Base-by-base conservation (phyloP, 2,888 invertebrate genomes). In the Eretmocerus hayati region DNA sequence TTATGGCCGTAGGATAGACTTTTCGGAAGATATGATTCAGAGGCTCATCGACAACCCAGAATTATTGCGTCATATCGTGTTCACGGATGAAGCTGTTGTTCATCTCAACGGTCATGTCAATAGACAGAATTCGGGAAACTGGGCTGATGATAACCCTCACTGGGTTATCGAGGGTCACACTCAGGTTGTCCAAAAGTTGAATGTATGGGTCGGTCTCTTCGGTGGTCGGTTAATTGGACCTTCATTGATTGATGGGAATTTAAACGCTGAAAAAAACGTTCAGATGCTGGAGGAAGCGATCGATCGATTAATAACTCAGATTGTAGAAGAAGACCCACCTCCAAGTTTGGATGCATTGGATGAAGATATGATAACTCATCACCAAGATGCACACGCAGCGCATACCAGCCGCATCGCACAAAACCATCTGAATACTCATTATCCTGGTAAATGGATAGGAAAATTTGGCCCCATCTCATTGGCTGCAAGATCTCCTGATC, bases 231-330 rank as follows among this genome's bases (percentile, higher is more conserved):
- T 60, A 53, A 54, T 62, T 57, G 47, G 72, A 57, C 31, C 65
- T 57, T 67, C 72, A 59, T 62, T 59, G 55, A 26, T 58, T 56
- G 21, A 62, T 58, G 8, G 50, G 11, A 42, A 52, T 45, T 35
- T 52, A 3, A 44, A 40, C 30, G 41, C 44, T 19, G 38, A 22
- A 37, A 48, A 23, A 23, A 44, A 52, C 23, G 48, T 46, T 37
- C 15, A 20, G 16, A 41, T 52, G 45, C 42, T 52, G 16, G 42
- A 46, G 33, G 39, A 44, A 32, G 11, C 44, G 51, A 31, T 33
- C 43, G 30, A 51, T 35, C 21, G 35, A 53, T 32, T 47, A 55
- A 42, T 16, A 55, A 11, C 36, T 40, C 20, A 19, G 18, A 39
- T 51, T 39, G 35, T 51, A 18, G 42, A 44, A 30, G 39, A 48